Evolutionary conservation across 2,797 vertebrate species (phyloP), one percentile per base, ranked within the genome.

Genomic region (Coccyzus lansbergi): DNA sequence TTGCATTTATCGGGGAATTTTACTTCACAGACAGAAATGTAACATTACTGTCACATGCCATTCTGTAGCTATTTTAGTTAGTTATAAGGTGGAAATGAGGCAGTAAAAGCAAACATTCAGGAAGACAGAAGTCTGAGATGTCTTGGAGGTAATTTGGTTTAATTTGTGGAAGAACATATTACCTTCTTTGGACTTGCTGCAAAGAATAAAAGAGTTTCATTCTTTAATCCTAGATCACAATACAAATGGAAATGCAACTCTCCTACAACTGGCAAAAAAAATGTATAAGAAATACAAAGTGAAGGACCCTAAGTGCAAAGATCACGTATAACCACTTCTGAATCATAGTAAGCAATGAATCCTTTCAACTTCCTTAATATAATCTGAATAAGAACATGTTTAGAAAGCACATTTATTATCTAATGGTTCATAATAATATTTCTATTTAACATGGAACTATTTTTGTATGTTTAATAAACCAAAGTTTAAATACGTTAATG

Each of bases 391-490:
- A 72, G 21, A 83, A 65, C 2, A 71, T 40, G 5, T 33, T 72
- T 44, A 21, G 15, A 44, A 83, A 64, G 7, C 7, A 3, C 10
- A 85, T 6, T 24, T 76, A 34, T 64, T 68, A 76, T 22, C 4
- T 56, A 51, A 67, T 10, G 33, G 6, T 31, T 4, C 6, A 3
- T 9, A 51, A 67, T 67, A 71, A 49, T 4, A 20, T n/a, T 84
- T 75, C 9, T 52, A 25, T n/a, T 68, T 7, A 64, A 69, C 0
- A 0, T 22, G 8, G 67, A 74, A 15, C 0, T 15, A 24, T 58
- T 70, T 77, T 25, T 67, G 6, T 38, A 9, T 33, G 34, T 15
- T 10, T 75, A 79, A 59, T 10, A 46, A 48, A 1, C 8, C 2
- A 3, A 40, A 19, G 13, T 62, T 70, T 20, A 80, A 77, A 62